phyloP scores from a whole-genome alignment of 92 coral and sea anemone species.

The Isaurus tuberculatus region DNA sequence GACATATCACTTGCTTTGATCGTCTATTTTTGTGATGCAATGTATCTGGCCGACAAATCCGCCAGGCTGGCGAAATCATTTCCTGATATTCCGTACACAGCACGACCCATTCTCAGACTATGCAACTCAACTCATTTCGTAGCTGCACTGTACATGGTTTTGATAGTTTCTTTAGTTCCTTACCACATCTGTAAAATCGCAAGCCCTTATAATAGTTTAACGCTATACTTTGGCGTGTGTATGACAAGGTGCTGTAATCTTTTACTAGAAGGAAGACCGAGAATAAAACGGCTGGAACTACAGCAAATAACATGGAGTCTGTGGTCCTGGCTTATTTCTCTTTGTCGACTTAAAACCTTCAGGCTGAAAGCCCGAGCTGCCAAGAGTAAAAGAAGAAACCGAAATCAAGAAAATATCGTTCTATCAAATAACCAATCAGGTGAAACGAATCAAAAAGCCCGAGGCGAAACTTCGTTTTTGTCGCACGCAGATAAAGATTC shows the following conservation, averaged over 20 bases:
- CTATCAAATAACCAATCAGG: background rate
- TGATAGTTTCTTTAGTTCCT: background rate
- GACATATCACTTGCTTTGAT: constrained; percentile 47
- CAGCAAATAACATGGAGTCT: background rate
- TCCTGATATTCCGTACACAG: constrained; percentile 1
- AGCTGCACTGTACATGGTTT: background rate
- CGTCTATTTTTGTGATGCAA: constrained; percentile 60
- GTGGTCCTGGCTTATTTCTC: background rate
- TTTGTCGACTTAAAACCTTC: background rate
- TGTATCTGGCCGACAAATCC: constrained; percentile 41
- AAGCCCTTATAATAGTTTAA: constrained; percentile 13
- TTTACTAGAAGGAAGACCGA: constrained; percentile 29
- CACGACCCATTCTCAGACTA: background rate
- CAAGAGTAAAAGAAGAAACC: background rate
- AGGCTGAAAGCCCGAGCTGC: background rate
- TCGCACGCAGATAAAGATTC: background rate
- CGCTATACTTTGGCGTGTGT: constrained; percentile 20
- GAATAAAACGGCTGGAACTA: background rate
- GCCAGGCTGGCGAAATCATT: constrained; percentile 44
- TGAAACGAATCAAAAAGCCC: background rate
- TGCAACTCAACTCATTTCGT: background rate
- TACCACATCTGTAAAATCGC: constrained; percentile 31
- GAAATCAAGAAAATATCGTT: background rate
- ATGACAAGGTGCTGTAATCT: constrained; percentile 13
- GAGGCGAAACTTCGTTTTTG: background rate